These are phyloP conservation scores for Colostygia pectinataria DNA, from an alignment of 2,888 invertebrate genomes.

Conservation along the genomic window DNA sequence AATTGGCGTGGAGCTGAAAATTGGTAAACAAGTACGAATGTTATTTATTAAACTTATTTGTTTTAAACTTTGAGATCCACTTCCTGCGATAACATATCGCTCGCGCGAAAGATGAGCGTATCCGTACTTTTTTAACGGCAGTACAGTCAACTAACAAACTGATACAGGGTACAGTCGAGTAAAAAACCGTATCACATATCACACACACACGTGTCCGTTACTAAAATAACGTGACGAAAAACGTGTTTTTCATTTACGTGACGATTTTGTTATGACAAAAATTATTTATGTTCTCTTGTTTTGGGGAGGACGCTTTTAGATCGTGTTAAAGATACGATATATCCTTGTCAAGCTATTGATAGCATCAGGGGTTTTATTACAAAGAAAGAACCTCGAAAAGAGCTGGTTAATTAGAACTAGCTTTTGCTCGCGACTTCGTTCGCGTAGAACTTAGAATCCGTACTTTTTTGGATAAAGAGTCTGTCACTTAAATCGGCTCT, in stretches of 20 bases:
- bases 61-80: constrained; percentile 50
- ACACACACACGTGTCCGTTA: constrained; percentile 36
- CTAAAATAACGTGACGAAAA: constrained; percentile 58
- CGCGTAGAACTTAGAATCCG: too few relatives aligned
- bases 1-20: too few relatives aligned
- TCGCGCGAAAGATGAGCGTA: constrained; percentile 75
- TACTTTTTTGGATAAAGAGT: too few relatives aligned
- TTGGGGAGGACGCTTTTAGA: constrained; percentile 43
- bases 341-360: constrained; percentile 13
- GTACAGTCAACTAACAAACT: constrained; percentile 52
- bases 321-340: constrained; percentile 33
- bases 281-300: constrained; percentile 63
- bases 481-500: too few relatives aligned
- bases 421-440: too few relatives aligned
- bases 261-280: constrained; percentile 78
- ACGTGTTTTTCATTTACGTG: constrained; percentile 79
- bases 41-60: not conserved
- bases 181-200: constrained; percentile 50
- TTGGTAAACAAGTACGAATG: too few relatives aligned
- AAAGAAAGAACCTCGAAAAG: too few relatives aligned
- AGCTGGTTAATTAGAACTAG: too few relatives aligned
- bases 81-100: constrained; percentile 71
- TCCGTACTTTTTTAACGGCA: constrained; percentile 58
- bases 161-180: constrained; percentile 40
- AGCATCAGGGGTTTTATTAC: too few relatives aligned